Percentiles rank a stretch among this genome's conserved stretches.
Conservation (phyloP, 2,797 vertebrate genomes). For the Apodemus agrarius region DNA sequence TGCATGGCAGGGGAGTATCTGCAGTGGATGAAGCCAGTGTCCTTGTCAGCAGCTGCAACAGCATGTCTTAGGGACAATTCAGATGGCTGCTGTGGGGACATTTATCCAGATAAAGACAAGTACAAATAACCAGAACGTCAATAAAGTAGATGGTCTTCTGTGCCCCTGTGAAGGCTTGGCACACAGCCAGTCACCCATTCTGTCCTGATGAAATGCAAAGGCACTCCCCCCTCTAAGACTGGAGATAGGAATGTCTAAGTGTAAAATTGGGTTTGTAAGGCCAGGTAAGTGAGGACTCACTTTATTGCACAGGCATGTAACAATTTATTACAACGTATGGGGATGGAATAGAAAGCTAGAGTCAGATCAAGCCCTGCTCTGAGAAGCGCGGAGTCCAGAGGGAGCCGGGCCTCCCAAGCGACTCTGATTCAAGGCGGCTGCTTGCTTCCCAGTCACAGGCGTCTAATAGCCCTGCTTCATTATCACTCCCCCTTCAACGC, state of each 20-base stretch:
- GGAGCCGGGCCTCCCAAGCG: not conserved
- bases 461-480: not conserved
- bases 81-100: not conserved
- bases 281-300: not conserved
- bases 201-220: not conserved
- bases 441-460: conserved; percentile 37
- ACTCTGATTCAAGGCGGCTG: not conserved
- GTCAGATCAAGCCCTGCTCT: rapidly evolving
- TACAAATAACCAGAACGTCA: conserved; percentile 24
- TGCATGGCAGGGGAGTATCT: not conserved
- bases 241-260: not conserved
- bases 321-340: not conserved
- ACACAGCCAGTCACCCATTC: not conserved
- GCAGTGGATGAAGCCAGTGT: not conserved
- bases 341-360: not conserved
- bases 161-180: not conserved
- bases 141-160: not conserved
- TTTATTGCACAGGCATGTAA: not conserved
- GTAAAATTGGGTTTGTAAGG: not conserved
- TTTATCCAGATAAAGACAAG: not conserved
- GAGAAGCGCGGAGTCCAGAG: rapidly evolving
- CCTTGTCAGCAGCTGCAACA: not conserved
- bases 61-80: not conserved
- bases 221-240: not conserved
- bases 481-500: conserved; percentile 46